Evolutionary conservation across 2,888 invertebrate genomes (phyloP).

Genomic region (Drosophila villosipedis): DNA sequence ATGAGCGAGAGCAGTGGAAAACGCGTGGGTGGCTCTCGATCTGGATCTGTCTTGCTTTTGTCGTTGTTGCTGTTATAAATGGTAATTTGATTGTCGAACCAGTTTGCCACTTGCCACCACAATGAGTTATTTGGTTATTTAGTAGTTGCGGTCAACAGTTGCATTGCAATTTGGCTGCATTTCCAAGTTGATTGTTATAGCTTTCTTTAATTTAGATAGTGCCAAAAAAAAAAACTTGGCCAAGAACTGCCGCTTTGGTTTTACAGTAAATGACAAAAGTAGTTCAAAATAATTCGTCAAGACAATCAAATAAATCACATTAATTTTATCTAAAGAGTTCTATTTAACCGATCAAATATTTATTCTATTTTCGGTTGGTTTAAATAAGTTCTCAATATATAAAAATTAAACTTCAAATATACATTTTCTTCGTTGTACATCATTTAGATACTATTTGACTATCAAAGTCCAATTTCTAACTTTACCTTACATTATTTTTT

Average conservation of each 20-base stretch:
- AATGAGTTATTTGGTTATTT: constrained; percentile 52
- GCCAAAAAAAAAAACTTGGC: constrained; percentile 10
- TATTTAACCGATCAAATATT: background rate
- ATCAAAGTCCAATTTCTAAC: background rate
- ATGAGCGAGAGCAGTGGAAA: constrained; percentile 16
- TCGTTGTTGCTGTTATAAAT: constrained; percentile 62
- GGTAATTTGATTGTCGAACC: constrained; percentile 75
- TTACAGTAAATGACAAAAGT: background rate
- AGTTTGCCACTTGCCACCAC: constrained; percentile 46
- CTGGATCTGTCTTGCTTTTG: constrained; percentile 17
- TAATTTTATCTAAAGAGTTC: background rate
- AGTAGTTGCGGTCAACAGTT: constrained; percentile 28
- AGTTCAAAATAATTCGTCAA: background rate
- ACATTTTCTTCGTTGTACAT: background rate
- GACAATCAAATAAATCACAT: no score
- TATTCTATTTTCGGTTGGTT: background rate
- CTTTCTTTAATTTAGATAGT: constrained; percentile 46
- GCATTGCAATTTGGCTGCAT: constrained; percentile 17
- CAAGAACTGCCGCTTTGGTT: background rate
- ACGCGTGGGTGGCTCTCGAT: constrained; percentile 61
- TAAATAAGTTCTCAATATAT: background rate
- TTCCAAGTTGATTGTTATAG: constrained; percentile 36
- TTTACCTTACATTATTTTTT: background rate
- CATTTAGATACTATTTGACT: background rate
- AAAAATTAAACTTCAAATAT: background rate